phyloP scores from a whole-genome alignment of 2,797 vertebrate genomes.

The Hippoglossus hippoglossus region DNA sequence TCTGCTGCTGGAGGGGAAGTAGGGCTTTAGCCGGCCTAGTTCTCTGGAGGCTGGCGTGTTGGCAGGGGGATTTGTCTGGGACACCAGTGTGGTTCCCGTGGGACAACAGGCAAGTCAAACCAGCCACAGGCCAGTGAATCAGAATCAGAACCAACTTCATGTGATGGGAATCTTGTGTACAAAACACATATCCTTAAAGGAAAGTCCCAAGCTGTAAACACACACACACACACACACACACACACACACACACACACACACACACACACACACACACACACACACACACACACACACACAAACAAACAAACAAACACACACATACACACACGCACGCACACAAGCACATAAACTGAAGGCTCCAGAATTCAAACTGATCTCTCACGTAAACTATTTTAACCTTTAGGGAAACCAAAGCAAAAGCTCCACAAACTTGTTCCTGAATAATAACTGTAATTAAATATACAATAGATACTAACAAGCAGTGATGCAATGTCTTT shows the following conservation, averaged over 20 bases:
- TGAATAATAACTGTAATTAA: slow-evolving; percentile 64
- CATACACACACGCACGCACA: slow-evolving; percentile 27
- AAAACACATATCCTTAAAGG: slow-evolving; percentile 49
- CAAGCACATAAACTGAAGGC: slow-evolving; percentile 21
- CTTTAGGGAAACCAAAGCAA: slow-evolving; percentile 21
- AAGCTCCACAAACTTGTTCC: slow-evolving; percentile 38
- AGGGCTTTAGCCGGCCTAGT: slow-evolving; percentile 72
- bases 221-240: slow-evolving; percentile 24
- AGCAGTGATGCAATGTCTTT: slow-evolving; percentile 8
- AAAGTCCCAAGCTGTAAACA: slow-evolving; percentile 38
- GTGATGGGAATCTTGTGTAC: slow-evolving; percentile 43
- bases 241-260: slow-evolving; percentile 30
- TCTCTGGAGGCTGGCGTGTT: slow-evolving; percentile 73
- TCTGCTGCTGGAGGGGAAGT: slow-evolving; percentile 74
- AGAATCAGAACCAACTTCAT: slow-evolving; percentile 56
- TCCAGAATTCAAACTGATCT: slow-evolving; percentile 24
- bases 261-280: slow-evolving; percentile 38
- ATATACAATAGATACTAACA: slow-evolving; percentile 50
- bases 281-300: slow-evolving; percentile 23
- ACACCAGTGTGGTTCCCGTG: slow-evolving; percentile 75
- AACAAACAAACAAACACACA: no score
- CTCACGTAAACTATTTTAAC: slow-evolving; percentile 40
- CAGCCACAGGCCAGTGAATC: slow-evolving; percentile 39
- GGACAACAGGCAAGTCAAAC: slow-evolving; percentile 62
- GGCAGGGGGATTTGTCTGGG: slow-evolving; percentile 77